Evolutionary conservation across 2,888 invertebrate genomes (phyloP).

Genomic region (Lasioglossum leucozonium): DNA sequence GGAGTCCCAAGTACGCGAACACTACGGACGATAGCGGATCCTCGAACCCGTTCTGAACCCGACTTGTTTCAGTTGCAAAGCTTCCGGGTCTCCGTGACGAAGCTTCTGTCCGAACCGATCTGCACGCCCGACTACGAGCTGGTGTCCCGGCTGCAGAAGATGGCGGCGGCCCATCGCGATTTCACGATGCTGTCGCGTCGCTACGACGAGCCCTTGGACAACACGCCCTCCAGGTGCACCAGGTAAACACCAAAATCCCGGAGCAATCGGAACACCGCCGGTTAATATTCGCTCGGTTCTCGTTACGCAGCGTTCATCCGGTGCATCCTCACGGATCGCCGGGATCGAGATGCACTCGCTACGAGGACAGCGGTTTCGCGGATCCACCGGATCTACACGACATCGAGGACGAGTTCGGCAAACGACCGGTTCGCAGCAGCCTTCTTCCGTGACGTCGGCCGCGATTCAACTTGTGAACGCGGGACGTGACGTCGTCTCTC

Average conservation of each 20-base stretch:
- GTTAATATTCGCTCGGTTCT: not conserved
- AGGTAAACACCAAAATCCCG: conserved; percentile 74
- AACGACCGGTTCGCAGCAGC: conserved; percentile 86
- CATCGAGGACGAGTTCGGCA: conserved; percentile 89
- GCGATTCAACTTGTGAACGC: conserved; percentile 66
- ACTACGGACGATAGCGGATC: too few species aligned
- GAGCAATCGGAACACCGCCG: too few species aligned
- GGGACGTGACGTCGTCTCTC: not conserved
- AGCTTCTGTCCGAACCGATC: conserved; percentile 90
- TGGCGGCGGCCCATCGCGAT: conserved; percentile 94
- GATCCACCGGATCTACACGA: conserved; percentile 89
- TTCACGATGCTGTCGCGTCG: conserved; percentile 93
- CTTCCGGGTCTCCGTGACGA: conserved; percentile 91
- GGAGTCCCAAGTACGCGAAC: conserved; percentile 87
- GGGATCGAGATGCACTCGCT: conserved; percentile 87
- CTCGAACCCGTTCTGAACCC: not conserved
- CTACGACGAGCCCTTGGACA: conserved; percentile 87
- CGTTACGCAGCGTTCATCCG: conserved; percentile 82
- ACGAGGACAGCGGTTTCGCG: conserved; percentile 90
- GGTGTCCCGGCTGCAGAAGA: conserved; percentile 91
- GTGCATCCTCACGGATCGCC: conserved; percentile 85
- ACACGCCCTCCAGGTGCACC: conserved; percentile 84
- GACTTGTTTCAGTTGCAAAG: conserved; percentile 87
- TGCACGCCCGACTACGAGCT: conserved; percentile 91
- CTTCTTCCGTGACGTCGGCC: conserved; percentile 79